A percentile compares a stretch with the other conserved stretches of the same genome.
phyloP scores from a whole-genome alignment of 2,797 vertebrate species.

The Prionace glauca region DNA sequence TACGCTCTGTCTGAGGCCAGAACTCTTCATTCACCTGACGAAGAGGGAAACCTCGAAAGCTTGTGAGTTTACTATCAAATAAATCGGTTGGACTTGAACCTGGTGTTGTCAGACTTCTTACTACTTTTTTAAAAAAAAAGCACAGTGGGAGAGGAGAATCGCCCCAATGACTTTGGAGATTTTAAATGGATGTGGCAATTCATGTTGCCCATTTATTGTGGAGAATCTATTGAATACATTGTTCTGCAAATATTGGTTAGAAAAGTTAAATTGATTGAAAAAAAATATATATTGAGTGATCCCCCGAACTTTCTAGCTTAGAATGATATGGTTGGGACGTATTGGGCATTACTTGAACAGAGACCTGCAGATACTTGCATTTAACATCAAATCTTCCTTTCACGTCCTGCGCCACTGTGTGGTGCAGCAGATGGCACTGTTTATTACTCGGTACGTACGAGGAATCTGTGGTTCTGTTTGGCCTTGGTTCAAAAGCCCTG shows the following conservation, averaged over 20 bases:
- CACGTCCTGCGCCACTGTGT: neutral
- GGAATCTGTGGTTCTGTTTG: neutral
- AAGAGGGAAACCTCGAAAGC: no score
- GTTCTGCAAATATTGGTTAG: neutral
- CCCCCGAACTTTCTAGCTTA: neutral
- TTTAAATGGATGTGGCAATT: neutral
- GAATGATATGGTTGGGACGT: neutral
- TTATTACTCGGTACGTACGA: neutral
- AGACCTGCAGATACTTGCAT: neutral
- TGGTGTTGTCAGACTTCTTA: no score
- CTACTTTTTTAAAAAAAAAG: no score
- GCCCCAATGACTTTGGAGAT: neutral
- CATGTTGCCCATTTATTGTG: neutral
- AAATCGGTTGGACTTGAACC: no score
- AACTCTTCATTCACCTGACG: no score
- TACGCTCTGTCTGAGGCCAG: no score
- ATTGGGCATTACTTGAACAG: neutral
- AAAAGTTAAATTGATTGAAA: neutral
- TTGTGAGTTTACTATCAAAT: no score
- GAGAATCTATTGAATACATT: neutral
- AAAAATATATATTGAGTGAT: neutral
- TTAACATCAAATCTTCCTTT: neutral
- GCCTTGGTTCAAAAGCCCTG: neutral
- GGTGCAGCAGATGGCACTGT: neutral
- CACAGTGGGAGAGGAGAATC: no score